Percentiles rank a stretch among this genome's conserved stretches.
Conservation (phyloP, 2,888 invertebrate species). For the Eupithecia abbreviata region DNA sequence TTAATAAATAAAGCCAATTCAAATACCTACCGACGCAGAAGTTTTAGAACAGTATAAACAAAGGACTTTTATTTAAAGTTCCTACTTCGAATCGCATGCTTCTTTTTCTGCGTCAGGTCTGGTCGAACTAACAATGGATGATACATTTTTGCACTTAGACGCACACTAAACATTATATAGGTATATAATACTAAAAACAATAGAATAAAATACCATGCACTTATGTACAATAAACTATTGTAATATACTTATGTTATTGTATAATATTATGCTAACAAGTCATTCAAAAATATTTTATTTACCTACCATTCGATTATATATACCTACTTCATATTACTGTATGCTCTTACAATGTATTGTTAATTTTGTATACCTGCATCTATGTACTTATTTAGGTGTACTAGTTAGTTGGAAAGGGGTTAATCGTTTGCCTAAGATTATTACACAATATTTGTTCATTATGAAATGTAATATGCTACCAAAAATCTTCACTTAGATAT, state of each 20-base stretch:
- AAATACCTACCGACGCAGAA: neutral
- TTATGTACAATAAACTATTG: conserved; percentile 42
- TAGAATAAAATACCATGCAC: conserved; percentile 75
- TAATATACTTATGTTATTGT: conserved; percentile 14
- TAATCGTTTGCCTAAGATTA: neutral
- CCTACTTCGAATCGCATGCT: neutral
- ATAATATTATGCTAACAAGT: conserved; percentile 26
- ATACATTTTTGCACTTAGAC: conserved; percentile 39
- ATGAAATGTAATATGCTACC: neutral
- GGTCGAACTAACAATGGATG: conserved; percentile 29
- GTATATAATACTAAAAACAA: conserved; percentile 26
- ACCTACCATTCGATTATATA: conserved; percentile 3
- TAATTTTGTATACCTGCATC: neutral
- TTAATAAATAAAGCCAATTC: neutral
- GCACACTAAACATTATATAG: conserved; percentile 38
- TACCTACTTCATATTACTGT: neutral
- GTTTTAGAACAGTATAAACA: neutral
- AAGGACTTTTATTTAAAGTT: neutral
- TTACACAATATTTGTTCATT: neutral
- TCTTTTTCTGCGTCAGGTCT: neutral
- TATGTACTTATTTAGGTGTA: neutral
- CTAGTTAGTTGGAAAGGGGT: conserved; percentile 8
- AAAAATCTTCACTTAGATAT: neutral
- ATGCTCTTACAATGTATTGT: conserved; percentile 4
- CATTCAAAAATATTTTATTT: conserved; percentile 14